phyloP scores from a whole-genome alignment of 2,113 vertebrate species.

The Rhinopomastus cyanomelas region DNA sequence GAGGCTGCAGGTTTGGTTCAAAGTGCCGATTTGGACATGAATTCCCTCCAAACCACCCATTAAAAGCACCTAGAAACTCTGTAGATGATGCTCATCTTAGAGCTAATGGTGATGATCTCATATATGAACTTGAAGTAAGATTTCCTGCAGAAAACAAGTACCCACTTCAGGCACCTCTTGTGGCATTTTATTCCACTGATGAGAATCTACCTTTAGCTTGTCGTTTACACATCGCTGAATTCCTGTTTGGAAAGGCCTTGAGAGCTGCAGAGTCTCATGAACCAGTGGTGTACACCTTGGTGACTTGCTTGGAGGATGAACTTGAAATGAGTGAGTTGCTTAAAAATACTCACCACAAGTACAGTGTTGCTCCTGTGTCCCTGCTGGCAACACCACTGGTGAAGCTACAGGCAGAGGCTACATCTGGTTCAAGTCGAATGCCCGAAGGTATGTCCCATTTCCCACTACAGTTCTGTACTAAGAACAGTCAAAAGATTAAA shows the following conservation, averaged over 20 bases:
- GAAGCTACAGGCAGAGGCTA: slow-evolving; percentile 41
- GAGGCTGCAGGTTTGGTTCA: slow-evolving; percentile 87
- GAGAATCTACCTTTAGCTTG: slow-evolving; percentile 83
- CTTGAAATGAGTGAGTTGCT: slow-evolving; percentile 79
- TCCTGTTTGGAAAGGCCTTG: slow-evolving; percentile 86
- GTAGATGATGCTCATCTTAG: slow-evolving; percentile 78
- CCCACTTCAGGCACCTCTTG: slow-evolving; percentile 88
- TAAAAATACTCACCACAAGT: slow-evolving; percentile 84
- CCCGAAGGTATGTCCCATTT: slow-evolving; percentile 61
- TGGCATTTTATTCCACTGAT: slow-evolving; percentile 91
- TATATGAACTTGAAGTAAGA: slow-evolving; percentile 91
- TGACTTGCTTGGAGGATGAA: slow-evolving; percentile 89
- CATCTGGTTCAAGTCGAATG: not conserved
- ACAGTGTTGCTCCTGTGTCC: slow-evolving; percentile 80
- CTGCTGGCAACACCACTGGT: slow-evolving; percentile 40
- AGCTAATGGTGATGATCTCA: slow-evolving; percentile 45
- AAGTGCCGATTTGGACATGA: slow-evolving; percentile 91
- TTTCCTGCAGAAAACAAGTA: slow-evolving; percentile 90
- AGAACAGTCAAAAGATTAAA: not conserved
- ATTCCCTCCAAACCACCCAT: slow-evolving; percentile 66
- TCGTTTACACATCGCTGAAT: slow-evolving; percentile 86
- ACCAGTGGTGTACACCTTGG: slow-evolving; percentile 88
- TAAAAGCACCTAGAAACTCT: slow-evolving; percentile 72
- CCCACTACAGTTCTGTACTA: not conserved
- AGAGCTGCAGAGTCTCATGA: slow-evolving; percentile 80